These are phyloP conservation scores for Drosophila leonis DNA, from an alignment of 2,888 invertebrate genomes.

Conservation along the genomic window DNA sequence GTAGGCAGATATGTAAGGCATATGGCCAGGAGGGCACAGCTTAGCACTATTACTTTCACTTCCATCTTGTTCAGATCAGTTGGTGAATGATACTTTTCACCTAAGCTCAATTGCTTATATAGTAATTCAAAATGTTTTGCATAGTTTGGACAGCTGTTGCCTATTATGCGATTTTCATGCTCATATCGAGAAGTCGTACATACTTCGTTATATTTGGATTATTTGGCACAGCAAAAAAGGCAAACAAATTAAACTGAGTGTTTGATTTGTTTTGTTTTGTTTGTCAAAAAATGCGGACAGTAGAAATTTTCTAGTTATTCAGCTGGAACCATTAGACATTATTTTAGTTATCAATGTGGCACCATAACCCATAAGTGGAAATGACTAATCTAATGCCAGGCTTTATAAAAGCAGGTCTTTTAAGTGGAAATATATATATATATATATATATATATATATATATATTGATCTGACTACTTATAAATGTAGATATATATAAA, in stretches of 20 bases:
- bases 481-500: too few species aligned
- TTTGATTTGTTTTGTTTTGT: neutral
- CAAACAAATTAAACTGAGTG: neutral
- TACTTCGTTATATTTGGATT: neutral
- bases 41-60: constrained; percentile 1
- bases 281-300: neutral
- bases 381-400: neutral
- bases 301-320: neutral
- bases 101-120: constrained; percentile 10
- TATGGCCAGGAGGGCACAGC: constrained; percentile 31
- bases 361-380: neutral
- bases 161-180: neutral
- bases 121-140: neutral
- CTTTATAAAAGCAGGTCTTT: neutral
- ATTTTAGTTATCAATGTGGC: neutral
- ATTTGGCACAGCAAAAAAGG: neutral
- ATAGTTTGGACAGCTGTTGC: neutral
- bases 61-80: constrained; percentile 22
- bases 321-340: neutral
- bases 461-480: too few species aligned
- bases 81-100: constrained; percentile 20
- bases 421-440: too few species aligned
- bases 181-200: neutral
- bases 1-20: constrained; percentile 19
- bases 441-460: too few species aligned